Evolutionary conservation across 2,113 vertebrate species (phyloP), one percentile per base, ranked within the genome.

Genomic region (Phaethornis superciliosus): DNA sequence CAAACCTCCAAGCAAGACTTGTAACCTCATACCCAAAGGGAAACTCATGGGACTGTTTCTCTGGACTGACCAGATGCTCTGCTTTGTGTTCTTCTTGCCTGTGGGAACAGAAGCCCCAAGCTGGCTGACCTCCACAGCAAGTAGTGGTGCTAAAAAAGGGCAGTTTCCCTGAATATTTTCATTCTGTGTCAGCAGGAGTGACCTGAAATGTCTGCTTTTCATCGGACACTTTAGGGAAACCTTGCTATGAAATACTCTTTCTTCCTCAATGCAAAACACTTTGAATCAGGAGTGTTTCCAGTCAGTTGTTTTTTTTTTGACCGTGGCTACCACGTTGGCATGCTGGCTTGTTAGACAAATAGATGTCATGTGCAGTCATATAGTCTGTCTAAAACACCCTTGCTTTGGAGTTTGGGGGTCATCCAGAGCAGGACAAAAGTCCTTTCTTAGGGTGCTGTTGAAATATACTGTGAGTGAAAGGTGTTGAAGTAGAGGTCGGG

Each of bases 141-240:
- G 62, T 28, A 81, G 22, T 16, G 51, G 6, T 68, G 30, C 69
- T 81, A 15, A n/a, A 60, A 76, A 59, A 7, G 9, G 23, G 30
- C 35, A 65, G 8, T 91, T 95, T 91, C 67, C 52, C 14, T 74
- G 35, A 75, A 33, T 60, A 63, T 78, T 90, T 92, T 78, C 54
- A 54, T 16, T 95, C 16, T 4, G 0, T 65, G 44, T 81, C 28
- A 87, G 72, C 62, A 92, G 77, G 90, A 72, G 49, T 85, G 81
- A 93, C 78, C 78, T 85, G 70, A 85, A 91, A 54, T 27, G 78
- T 26, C 37, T 69, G 37, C 70, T 82, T 90, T 93, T 93, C 40
- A 49, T 85, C 68, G 46, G 30, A 46, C 71, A 67, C 76, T 76
- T 51, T 18, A 51, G 35, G 28, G 71, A 70, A 83, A 51, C 35